A percentile compares a stretch with the other conserved stretches of the same genome.
Conservation (phyloP, 2,888 invertebrate species). For the Crocallis elinguaria region DNA sequence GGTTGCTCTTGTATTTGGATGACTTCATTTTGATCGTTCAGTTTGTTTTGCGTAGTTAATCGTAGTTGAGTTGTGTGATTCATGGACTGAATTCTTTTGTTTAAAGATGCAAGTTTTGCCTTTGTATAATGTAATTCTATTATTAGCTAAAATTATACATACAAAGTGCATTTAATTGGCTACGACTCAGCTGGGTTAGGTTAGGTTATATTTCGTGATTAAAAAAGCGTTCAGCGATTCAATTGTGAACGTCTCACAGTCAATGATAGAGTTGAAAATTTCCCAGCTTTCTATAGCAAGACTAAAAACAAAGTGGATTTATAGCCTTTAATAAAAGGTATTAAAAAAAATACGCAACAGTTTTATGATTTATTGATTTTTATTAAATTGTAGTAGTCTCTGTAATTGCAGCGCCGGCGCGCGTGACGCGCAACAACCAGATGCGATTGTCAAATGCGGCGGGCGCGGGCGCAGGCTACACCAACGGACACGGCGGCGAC, state of each 20-base stretch:
- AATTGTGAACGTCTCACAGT: no score
- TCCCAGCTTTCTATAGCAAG: no score
- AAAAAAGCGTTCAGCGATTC: no score
- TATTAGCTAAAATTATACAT: not conserved
- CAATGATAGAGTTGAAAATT: no score
- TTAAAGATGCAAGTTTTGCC: slow-evolving; percentile 11
- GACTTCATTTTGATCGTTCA: slow-evolving; percentile 27
- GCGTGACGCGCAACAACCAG: slow-evolving; percentile 81
- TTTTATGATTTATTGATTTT: no score
- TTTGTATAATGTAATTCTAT: not conserved
- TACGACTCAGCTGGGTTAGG: no score
- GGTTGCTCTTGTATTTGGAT: slow-evolving; percentile 34
- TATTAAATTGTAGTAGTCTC: slow-evolving; percentile 4
- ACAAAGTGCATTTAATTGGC: not conserved
- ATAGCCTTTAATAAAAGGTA: no score
- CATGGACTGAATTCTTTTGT: slow-evolving; percentile 47
- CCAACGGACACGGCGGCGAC: slow-evolving; percentile 61
- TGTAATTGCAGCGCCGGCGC: slow-evolving; percentile 65
- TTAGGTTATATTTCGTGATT: no score
- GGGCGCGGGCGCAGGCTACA: slow-evolving; percentile 62
- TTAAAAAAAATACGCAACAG: no score
- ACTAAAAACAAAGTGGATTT: no score
- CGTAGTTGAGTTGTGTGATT: slow-evolving; percentile 56
- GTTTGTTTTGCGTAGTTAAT: slow-evolving; percentile 46
- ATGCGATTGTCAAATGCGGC: slow-evolving; percentile 83